phyloP scores from a whole-genome alignment of 2,888 invertebrate genomes.

The Ectemnius cavifrons region DNA sequence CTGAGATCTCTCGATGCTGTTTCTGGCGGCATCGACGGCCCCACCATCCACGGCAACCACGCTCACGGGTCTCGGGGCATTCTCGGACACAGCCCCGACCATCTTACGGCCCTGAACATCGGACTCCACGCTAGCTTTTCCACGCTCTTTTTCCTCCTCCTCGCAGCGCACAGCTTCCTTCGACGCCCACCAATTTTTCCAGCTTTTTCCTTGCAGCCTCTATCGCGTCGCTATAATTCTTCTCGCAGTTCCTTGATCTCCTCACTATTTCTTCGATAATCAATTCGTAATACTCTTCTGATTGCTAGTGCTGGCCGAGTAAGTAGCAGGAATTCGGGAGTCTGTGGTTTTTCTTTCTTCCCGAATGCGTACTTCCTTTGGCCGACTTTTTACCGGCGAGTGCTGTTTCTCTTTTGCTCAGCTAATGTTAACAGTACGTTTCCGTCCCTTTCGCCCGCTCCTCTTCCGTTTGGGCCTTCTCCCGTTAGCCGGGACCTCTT shows the following conservation, averaged over 20 bases:
- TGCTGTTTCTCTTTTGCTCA: neutral
- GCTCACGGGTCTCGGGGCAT: constrained; percentile 76
- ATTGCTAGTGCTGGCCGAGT: too few species aligned
- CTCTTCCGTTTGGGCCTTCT: neutral
- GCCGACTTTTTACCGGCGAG: neutral
- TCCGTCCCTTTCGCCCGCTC: constrained; percentile 5
- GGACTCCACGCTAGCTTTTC: constrained; percentile 47
- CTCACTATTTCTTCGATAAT: neutral
- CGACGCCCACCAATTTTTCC: neutral
- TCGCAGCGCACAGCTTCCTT: constrained; percentile 3
- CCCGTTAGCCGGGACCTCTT: neutral
- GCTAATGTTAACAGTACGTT: too few species aligned
- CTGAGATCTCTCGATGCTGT: constrained; percentile 40
- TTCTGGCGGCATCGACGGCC: constrained; percentile 51
- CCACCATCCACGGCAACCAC: constrained; percentile 71
- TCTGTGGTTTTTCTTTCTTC: too few species aligned
- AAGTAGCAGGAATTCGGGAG: too few species aligned
- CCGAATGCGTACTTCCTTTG: neutral
- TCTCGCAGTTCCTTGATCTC: neutral
- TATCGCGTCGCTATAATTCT: neutral
- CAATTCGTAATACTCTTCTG: neutral
- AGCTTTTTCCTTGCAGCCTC: constrained; percentile 5
- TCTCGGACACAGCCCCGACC: constrained; percentile 76
- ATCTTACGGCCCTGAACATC: constrained; percentile 71
- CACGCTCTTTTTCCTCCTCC: constrained; percentile 22